A percentile compares a stretch with the other conserved stretches of the same genome.
phyloP scores from a whole-genome alignment of 2,113 vertebrate species.

The Datnioides undecimradiatus region DNA sequence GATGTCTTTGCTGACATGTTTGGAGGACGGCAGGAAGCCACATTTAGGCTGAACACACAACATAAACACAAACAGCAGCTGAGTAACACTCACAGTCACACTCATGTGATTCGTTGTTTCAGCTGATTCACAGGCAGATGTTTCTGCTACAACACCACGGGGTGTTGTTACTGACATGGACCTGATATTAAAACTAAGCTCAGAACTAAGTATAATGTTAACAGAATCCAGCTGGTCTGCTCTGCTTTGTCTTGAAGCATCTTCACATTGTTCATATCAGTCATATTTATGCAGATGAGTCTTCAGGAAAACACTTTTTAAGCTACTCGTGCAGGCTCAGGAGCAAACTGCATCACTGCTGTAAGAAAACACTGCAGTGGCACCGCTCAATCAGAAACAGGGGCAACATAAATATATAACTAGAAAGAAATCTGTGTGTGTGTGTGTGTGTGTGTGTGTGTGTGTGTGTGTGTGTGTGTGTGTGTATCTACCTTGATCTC shows the following conservation, averaged over 20 bases:
- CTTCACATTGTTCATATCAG: too few relatives aligned
- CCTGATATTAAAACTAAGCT: not conserved
- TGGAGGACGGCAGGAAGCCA: conserved; percentile 95
- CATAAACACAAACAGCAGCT: not conserved
- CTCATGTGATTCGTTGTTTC: not conserved
- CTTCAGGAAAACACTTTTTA: too few relatives aligned
- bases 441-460: conserved; percentile 75
- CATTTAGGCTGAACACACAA: conserved; percentile 92
- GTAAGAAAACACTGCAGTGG: too few relatives aligned
- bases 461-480: conserved; percentile 2
- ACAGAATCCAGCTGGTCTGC: too few relatives aligned
- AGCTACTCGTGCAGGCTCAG: too few relatives aligned
- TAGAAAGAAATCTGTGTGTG: not conserved
- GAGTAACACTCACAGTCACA: conserved; percentile 10
- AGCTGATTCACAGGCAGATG: not conserved
- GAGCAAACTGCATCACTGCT: too few relatives aligned
- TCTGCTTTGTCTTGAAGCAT: too few relatives aligned
- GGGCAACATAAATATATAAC: not conserved
- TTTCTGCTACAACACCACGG: not conserved
- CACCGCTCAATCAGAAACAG: not conserved
- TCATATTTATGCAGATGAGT: too few relatives aligned
- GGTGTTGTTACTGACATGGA: not conserved
- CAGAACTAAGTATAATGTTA: not conserved
- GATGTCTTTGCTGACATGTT: conserved; percentile 91
- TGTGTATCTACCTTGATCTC: conserved; percentile 92